These are phyloP conservation scores for Sanderia malayensis DNA, from an alignment of 30 jellyfish, hydroid and myxozoan species.

Conservation along the genomic window DNA sequence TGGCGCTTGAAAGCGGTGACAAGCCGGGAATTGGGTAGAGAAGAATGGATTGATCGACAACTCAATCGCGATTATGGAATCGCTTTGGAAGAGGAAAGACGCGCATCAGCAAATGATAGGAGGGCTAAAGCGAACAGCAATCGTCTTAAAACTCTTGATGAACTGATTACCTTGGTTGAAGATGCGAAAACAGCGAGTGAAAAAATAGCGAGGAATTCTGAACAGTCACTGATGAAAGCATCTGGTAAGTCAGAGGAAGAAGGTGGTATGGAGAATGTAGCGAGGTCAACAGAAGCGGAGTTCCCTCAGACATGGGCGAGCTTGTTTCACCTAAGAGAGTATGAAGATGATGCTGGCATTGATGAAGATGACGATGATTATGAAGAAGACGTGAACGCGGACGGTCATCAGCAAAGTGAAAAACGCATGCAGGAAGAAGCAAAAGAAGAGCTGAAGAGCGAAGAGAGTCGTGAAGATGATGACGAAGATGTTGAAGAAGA, in stretches of 20 bases:
- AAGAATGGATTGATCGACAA: too few species aligned
- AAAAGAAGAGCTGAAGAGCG: background rate
- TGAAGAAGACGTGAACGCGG: background rate
- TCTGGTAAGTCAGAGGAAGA: conserved; percentile 9
- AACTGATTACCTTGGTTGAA: background rate
- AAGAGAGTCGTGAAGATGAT: conserved; percentile 13
- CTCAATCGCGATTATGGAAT: background rate
- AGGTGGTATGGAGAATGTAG: background rate
- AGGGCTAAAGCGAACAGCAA: background rate
- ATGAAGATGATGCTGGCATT: background rate
- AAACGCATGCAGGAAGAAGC: too few species aligned
- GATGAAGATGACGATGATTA: background rate
- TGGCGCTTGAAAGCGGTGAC: too few species aligned
- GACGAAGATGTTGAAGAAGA: background rate
- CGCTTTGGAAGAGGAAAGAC: background rate
- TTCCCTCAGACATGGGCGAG: conserved; percentile 62
- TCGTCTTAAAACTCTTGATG: background rate
- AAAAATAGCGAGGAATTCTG: background rate
- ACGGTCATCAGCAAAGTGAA: too few species aligned
- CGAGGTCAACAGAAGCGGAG: background rate
- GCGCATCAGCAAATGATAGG: too few species aligned
- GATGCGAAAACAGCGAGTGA: background rate
- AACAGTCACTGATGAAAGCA: background rate
- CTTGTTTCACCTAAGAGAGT: conserved; percentile 32
- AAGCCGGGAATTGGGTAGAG: too few species aligned